Percentiles rank a stretch among this genome's conserved stretches.
Conservation (phyloP, 2,113 vertebrate species). For the Accipiter cooperii region DNA sequence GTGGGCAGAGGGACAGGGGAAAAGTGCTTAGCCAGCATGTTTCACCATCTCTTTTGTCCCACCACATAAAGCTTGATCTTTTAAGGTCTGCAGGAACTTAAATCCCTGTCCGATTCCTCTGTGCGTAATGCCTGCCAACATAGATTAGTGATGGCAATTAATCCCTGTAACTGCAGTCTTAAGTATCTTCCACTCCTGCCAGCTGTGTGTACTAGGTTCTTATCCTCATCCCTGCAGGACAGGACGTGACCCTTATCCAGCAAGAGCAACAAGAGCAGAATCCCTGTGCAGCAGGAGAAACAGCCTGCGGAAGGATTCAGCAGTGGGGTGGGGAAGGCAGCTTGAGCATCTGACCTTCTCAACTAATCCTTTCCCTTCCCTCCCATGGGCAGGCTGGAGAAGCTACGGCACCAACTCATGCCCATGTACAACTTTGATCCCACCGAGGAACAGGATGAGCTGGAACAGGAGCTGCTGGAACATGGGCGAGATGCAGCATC, state of each 20-base stretch:
- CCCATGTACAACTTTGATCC: constrained; percentile 99
- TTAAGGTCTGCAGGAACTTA: background rate
- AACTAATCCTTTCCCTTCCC: background rate
- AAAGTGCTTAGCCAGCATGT: background rate
- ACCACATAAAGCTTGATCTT: background rate
- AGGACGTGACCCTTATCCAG: background rate
- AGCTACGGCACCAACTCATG: constrained; percentile 96
- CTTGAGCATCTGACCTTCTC: background rate
- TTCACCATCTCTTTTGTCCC: background rate
- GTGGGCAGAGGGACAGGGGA: background rate
- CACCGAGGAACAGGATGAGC: constrained; percentile 92
- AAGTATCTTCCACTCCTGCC: background rate
- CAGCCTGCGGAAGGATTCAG: background rate
- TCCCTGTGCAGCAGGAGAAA: background rate
- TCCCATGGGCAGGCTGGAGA: constrained; percentile 83
- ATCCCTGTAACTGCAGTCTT: background rate
- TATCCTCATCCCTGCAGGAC: background rate
- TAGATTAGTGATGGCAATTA: background rate
- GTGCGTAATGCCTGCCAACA: background rate
- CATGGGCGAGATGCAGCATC: constrained; percentile 83
- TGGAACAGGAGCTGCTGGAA: constrained; percentile 95
- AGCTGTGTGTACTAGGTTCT: background rate
- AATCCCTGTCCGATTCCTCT: background rate
- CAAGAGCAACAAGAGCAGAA: background rate
- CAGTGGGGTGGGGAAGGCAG: background rate